Percentiles rank a stretch among this genome's conserved stretches.
These are phyloP conservation scores for Pelagia noctiluca DNA, from an alignment of 30 jellyfish, hydroid and myxozoan species.

Conservation along the genomic window DNA sequence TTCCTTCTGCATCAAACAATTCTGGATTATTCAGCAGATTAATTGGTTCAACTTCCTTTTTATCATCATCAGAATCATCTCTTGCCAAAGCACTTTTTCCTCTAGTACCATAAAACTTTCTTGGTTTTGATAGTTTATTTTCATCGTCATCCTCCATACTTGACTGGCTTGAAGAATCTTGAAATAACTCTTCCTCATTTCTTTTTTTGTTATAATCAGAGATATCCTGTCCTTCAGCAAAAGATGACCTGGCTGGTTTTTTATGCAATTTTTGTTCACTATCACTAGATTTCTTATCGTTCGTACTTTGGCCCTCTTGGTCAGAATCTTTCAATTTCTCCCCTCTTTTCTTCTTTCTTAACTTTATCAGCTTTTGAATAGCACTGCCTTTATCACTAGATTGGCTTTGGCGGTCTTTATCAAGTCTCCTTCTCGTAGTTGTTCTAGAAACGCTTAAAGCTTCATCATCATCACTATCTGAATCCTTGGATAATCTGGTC, in stretches of 20 bases:
- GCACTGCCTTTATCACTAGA: constrained; percentile 29
- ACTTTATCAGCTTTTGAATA: constrained; percentile 15
- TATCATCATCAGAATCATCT: constrained; percentile 26
- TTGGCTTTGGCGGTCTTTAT: constrained; percentile 10
- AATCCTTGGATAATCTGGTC: neutral
- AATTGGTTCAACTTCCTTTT: constrained; percentile 14
- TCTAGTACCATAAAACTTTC: constrained; percentile 37
- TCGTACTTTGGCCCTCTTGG: neutral
- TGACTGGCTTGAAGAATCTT: constrained; percentile 4
- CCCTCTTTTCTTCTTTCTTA: constrained; percentile 14
- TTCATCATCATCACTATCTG: constrained; percentile 9
- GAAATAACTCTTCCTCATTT: neutral
- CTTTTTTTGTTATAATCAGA: too few relatives aligned
- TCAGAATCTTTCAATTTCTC: neutral
- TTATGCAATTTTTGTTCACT: too few relatives aligned
- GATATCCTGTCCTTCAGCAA: too few relatives aligned
- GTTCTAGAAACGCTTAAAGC: neutral
- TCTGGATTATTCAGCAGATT: constrained; percentile 21
- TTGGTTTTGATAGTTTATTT: neutral
- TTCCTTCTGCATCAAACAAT: constrained; percentile 56
- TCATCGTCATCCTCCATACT: constrained; percentile 15
- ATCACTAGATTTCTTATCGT: too few relatives aligned
- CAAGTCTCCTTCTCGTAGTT: constrained; percentile 25
- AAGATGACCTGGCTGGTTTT: too few relatives aligned
- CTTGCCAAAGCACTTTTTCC: constrained; percentile 1